Percentiles rank a stretch among this genome's conserved stretches.
These are phyloP conservation scores for Nebria salina DNA, from an alignment of 2,888 invertebrate genomes.

Conservation along the genomic window DNA sequence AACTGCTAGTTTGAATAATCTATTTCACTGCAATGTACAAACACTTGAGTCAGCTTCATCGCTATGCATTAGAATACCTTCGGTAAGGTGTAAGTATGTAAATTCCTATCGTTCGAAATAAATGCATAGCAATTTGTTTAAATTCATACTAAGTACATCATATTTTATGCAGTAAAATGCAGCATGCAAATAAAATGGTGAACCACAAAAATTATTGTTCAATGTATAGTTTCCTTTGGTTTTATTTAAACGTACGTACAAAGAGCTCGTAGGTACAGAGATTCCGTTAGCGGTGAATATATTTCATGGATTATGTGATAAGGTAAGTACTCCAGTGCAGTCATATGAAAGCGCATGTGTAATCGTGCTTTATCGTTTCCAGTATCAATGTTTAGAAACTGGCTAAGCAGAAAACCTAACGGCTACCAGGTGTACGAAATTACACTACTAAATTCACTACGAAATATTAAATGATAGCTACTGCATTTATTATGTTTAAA, in stretches of 20 bases:
- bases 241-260: neutral
- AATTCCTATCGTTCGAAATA: neutral
- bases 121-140: neutral
- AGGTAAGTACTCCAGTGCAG: neutral
- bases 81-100: neutral
- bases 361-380: constrained; percentile 18
- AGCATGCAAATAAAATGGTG: neutral
- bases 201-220: neutral
- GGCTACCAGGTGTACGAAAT: neutral
- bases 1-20: too few species aligned
- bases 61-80: neutral
- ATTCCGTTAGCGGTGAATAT: neutral
- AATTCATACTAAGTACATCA: constrained; percentile 1
- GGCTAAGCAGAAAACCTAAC: constrained; percentile 2
- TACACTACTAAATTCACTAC: neutral
- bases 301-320: neutral
- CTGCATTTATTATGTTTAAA: too few species aligned
- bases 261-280: neutral
- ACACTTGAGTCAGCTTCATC: neutral
- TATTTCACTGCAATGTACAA: too few species aligned
- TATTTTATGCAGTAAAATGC: neutral
- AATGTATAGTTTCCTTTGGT: neutral
- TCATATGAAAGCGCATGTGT: constrained; percentile 3
- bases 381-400: constrained; percentile 5
- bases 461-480: too few species aligned